These are phyloP conservation scores for Lepidochitona cinerea DNA, from an alignment of 2,888 invertebrate species.

Conservation along the genomic window DNA sequence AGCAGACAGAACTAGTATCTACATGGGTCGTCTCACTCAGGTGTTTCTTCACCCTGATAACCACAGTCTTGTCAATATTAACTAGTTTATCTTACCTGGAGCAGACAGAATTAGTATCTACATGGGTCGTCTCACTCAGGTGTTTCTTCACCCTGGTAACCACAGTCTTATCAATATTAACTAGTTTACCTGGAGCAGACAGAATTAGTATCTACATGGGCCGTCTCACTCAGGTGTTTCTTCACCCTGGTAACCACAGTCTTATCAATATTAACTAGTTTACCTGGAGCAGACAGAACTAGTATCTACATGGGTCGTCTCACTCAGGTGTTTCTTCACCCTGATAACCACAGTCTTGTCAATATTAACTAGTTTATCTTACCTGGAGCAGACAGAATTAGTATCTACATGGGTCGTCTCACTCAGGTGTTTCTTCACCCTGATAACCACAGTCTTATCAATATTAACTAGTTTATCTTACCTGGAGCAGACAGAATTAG, in stretches of 20 bases:
- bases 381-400: constrained; percentile 23
- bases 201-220: constrained; percentile 7
- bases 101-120: constrained; percentile 14
- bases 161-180: constrained; percentile 43
- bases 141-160: constrained; percentile 60
- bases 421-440: constrained; percentile 57
- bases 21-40: constrained; percentile 33
- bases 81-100: constrained; percentile 16
- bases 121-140: constrained; percentile 33
- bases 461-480: background rate
- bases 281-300: constrained; percentile 23
- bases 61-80: constrained; percentile 44
- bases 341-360: constrained; percentile 55
- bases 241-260: constrained; percentile 58
- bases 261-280: constrained; percentile 30
- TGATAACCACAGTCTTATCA: constrained; percentile 53
- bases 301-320: constrained; percentile 21
- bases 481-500: constrained; percentile 20
- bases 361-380: background rate
- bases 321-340: constrained; percentile 56
- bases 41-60: constrained; percentile 60
- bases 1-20: constrained; percentile 15
- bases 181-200: constrained; percentile 22
- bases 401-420: constrained; percentile 24
- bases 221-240: constrained; percentile 48